These are phyloP conservation scores for Ptilodon capucinus DNA, from an alignment of 2,888 invertebrate species.

Conservation along the genomic window DNA sequence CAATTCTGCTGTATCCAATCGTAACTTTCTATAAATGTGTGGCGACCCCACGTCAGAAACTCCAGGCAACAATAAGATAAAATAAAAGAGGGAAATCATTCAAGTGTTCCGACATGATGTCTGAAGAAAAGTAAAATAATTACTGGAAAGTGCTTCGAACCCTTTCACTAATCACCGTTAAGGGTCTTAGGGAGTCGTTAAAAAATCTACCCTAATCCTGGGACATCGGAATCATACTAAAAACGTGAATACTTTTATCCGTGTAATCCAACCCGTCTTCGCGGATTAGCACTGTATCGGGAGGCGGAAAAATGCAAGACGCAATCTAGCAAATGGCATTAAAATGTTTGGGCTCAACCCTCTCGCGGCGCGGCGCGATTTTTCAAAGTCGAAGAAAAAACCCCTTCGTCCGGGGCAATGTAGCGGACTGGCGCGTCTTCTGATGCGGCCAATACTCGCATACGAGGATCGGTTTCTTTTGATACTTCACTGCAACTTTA, in stretches of 20 bases:
- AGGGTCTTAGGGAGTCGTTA: conserved; percentile 63
- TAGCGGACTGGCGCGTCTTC: conserved; percentile 80
- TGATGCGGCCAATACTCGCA: conserved; percentile 62
- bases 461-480: conserved; percentile 41
- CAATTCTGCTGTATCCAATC: too few species aligned
- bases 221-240: conserved; percentile 77
- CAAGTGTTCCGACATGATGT: conserved; percentile 48
- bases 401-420: conserved; percentile 74
- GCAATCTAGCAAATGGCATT: conserved; percentile 83
- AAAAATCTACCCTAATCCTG: conserved; percentile 73
- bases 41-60: neutral
- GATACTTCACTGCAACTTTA: conserved; percentile 49
- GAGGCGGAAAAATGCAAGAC: conserved; percentile 78
- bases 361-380: conserved; percentile 73
- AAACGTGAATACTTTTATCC: conserved; percentile 79
- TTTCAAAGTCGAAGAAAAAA: conserved; percentile 80
- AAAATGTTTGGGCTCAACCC: conserved; percentile 81
- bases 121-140: conserved; percentile 75
- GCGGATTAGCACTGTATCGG: conserved; percentile 76
- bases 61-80: conserved; percentile 3
- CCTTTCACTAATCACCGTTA: conserved; percentile 69
- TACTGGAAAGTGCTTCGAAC: conserved; percentile 72
- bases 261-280: conserved; percentile 72
- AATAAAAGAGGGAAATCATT: conserved; percentile 44
- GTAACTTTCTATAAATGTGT: too few species aligned